A percentile compares a stretch with the other conserved stretches of the same genome.
Conservation (phyloP, 2,797 vertebrate genomes). For the Prunella strophiata region DNA sequence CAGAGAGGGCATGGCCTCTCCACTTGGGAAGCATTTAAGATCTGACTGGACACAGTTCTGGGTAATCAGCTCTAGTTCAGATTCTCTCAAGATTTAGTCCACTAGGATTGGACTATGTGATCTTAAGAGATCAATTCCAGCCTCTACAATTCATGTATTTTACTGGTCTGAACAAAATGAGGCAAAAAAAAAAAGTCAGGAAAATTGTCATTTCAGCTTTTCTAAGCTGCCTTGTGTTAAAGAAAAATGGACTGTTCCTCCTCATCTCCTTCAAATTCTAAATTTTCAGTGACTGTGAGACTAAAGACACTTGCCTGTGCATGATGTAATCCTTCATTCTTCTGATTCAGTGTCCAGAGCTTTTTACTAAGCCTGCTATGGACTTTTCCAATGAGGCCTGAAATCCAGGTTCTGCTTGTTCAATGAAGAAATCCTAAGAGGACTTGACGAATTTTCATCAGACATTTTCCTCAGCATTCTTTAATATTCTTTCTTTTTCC, state of each 20-base stretch:
- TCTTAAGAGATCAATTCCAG: background rate
- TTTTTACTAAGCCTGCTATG: background rate
- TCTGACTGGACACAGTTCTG: background rate
- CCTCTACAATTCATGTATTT: background rate
- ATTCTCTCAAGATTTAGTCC: background rate
- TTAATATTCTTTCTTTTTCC: background rate
- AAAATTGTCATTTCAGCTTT: background rate
- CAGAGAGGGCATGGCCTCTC: background rate
- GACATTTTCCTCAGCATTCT: background rate
- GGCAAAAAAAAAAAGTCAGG: background rate
- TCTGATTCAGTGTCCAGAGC: background rate
- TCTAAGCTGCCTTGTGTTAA: background rate
- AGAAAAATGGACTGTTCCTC: background rate
- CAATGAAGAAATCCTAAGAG: background rate
- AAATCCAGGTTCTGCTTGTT: background rate
- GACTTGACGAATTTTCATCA: background rate
- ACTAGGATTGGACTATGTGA: background rate
- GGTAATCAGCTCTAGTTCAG: background rate
- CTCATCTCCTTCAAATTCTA: background rate
- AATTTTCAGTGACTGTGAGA: background rate
- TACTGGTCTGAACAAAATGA: background rate
- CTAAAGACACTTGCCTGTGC: background rate
- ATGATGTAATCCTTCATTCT: background rate
- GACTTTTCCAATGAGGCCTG: background rate
- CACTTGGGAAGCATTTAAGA: background rate